Evolutionary conservation across 2,113 vertebrate genomes (phyloP), one percentile per base, ranked within the genome.

Genomic region (Tragelaphus scriptus): DNA sequence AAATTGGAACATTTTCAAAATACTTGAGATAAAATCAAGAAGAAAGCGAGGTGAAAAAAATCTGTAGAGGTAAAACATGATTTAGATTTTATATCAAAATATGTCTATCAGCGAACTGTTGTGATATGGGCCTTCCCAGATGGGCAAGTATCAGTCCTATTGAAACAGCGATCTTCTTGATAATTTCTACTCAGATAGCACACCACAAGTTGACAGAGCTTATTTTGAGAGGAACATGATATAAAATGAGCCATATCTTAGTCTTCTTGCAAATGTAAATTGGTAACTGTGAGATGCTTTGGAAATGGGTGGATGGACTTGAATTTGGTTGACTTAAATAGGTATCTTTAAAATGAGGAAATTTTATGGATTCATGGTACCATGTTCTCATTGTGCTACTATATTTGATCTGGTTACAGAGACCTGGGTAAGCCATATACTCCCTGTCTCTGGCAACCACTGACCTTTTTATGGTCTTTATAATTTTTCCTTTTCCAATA

Each of bases 21-120:
- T 96, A 92, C 84, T 97, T 97, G 95, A 68, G 92, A 97, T 96
- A 97, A 98, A 96, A 98, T 96, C 94, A 97, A 96, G 81, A 88
- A 96, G 95, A 98, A 92, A 94, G 26, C 0, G 16, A 98, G 75
- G 87, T 98, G 59, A 94, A 97, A 93, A 96, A 96, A 93, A 88
- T 97, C 65, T 94, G n/a, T 92, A 96, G 90, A 98, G 61, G 90
- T 97, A 98, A 97, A 97, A 96, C 47, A 88, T 86, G 26, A 82
- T 90, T 97, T 93, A 90, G 17, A 79, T 96, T 97, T 95, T 95
- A 89, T 47, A 96, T 95, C 86, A 97, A 97, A 98, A 94, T 95
- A 93, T 94, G 55, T 95, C 77, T 94, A 85, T 97, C 88, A 97
- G 32, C 2, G 59, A 97, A 51, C 30, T 90, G 59, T 88, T 89